Conservation (phyloP, 2,888 invertebrate genomes). For the Sphaerophoria taeniata region DNA sequence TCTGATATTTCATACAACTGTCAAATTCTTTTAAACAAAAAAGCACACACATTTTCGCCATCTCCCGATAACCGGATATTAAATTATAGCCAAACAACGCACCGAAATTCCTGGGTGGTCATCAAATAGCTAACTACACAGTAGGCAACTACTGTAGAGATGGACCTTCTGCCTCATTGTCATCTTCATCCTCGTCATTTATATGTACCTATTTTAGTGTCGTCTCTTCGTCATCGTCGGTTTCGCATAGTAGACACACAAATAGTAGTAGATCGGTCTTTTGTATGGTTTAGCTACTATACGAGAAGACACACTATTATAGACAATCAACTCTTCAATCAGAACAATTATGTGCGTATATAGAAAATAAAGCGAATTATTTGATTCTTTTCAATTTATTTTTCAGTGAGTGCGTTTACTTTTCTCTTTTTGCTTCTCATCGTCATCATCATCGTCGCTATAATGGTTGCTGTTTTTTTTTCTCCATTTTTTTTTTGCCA, state of each 20-base stretch:
- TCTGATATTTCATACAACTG: constrained; percentile 26
- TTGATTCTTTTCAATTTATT: constrained; percentile 47
- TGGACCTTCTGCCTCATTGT: too few relatives aligned
- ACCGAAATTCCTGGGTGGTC: constrained; percentile 64
- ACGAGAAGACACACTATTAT: not conserved
- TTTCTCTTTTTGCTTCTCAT: not conserved
- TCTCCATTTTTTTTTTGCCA: constrained; percentile 11
- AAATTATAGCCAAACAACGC: constrained; percentile 51
- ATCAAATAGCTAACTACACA: constrained; percentile 21
- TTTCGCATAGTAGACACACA: not conserved
- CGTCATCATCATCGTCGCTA: not conserved
- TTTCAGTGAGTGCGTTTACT: not conserved
- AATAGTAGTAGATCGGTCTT: not conserved
- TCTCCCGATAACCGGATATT: constrained; percentile 45
- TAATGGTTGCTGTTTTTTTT: not conserved
- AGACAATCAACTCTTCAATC: constrained; percentile 47
- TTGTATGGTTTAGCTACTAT: not conserved
- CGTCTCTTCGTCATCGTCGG: not conserved
- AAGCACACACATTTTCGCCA: not conserved
- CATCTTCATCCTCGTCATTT: too few relatives aligned
- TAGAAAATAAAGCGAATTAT: constrained; percentile 63
- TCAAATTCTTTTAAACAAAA: constrained; percentile 26
- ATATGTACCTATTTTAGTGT: too few relatives aligned
- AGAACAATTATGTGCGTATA: constrained; percentile 48
- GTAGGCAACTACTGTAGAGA: not conserved